phyloP scores from a whole-genome alignment of 2,888 invertebrate species.

The Ormyrus thymus region DNA sequence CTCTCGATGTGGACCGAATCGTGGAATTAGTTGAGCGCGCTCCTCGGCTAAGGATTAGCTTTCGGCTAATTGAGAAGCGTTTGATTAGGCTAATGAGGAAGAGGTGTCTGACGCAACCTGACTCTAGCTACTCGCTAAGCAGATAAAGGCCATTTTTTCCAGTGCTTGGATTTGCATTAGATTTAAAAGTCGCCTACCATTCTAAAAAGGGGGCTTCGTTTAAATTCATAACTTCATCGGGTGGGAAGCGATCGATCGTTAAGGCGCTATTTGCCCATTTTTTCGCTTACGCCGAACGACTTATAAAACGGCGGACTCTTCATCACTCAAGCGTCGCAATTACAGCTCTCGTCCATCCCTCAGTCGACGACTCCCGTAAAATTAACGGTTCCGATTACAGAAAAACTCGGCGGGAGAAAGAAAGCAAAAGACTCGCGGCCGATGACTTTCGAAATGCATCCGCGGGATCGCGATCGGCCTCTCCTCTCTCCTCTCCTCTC shows the following conservation, averaged over 20 bases:
- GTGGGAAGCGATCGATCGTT: no score
- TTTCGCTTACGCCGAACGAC: no score
- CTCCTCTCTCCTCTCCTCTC: no score
- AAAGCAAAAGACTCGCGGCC: not conserved
- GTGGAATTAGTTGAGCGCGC: slow-evolving; percentile 5
- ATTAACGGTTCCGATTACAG: slow-evolving; percentile 19
- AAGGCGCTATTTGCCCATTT: no score
- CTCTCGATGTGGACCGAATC: not conserved
- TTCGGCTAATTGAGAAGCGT: not conserved
- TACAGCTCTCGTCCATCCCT: not conserved
- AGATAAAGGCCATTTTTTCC: not conserved
- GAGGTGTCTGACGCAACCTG: not conserved
- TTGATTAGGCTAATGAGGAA: slow-evolving; percentile 7
- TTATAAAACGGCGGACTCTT: not conserved
- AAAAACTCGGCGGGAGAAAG: not conserved
- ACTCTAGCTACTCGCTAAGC: not conserved
- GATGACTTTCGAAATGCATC: slow-evolving; percentile 38
- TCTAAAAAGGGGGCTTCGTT: not conserved
- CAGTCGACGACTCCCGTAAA: not conserved
- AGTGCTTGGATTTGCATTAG: no score
- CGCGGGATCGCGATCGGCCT: not conserved
- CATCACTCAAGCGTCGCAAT: not conserved
- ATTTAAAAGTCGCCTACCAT: no score
- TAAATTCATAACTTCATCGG: no score
- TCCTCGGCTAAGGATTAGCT: not conserved